Evolutionary conservation across 2,797 vertebrate genomes (phyloP).

Genomic region (Lacerta viridis): DNA sequence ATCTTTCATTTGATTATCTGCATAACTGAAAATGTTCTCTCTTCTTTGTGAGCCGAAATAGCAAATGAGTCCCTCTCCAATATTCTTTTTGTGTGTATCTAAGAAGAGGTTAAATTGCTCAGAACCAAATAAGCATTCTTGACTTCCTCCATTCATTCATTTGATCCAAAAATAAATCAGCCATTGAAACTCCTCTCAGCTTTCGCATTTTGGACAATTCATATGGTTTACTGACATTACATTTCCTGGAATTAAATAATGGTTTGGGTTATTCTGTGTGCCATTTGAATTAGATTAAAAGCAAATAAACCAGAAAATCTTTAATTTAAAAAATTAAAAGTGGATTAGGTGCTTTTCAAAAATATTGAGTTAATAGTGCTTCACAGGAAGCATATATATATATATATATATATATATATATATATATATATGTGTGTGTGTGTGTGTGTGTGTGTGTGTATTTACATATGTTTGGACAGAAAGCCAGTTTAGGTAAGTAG

Average conservation of each 20-base stretch:
- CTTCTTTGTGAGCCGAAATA: slow-evolving; percentile 36
- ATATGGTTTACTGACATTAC: slow-evolving; percentile 38
- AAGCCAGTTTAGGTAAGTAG: neutral
- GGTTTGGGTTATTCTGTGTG: slow-evolving; percentile 1
- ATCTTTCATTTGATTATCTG: slow-evolving; percentile 59
- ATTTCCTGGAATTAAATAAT: slow-evolving; percentile 41
- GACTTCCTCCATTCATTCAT: slow-evolving; percentile 43
- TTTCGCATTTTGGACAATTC: slow-evolving; percentile 35
- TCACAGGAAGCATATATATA: neutral
- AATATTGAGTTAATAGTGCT: neutral
- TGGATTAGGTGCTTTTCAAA: slow-evolving; percentile 20
- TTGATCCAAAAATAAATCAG: slow-evolving; percentile 42
- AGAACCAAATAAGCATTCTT: slow-evolving; percentile 56
- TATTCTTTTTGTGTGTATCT: slow-evolving; percentile 42
- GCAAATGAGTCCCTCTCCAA: neutral
- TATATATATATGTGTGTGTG: too few species aligned
- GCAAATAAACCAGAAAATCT: slow-evolving; percentile 14
- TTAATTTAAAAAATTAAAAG: slow-evolving; percentile 12
- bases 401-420: too few species aligned
- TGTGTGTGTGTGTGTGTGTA: too few species aligned
- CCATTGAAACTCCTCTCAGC: slow-evolving; percentile 46
- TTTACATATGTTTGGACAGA: slow-evolving; percentile 34
- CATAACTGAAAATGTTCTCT: slow-evolving; percentile 58
- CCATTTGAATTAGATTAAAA: slow-evolving; percentile 46
- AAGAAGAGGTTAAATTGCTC: slow-evolving; percentile 50